phyloP scores from a whole-genome alignment of 2,888 invertebrate species.

The Phytoseiulus persimilis region DNA sequence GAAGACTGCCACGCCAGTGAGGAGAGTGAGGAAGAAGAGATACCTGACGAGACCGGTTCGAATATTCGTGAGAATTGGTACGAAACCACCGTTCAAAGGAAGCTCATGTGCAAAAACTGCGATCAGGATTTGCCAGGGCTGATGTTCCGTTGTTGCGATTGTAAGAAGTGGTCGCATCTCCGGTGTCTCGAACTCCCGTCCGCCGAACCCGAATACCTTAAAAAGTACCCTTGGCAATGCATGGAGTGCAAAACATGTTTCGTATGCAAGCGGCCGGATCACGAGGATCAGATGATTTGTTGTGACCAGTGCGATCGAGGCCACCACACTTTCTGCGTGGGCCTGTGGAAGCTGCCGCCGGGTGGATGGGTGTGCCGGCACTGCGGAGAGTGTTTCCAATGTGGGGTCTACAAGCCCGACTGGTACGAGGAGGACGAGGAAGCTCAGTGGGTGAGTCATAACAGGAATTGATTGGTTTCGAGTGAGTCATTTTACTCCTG shows the following conservation, averaged over 20 bases:
- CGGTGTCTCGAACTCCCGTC: conserved; percentile 73
- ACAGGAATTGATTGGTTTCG: neutral
- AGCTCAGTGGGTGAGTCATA: conserved; percentile 50
- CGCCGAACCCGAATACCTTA: conserved; percentile 72
- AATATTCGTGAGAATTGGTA: conserved; percentile 41
- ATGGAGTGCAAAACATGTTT: conserved; percentile 84
- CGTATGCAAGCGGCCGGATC: conserved; percentile 68
- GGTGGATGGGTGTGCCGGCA: conserved; percentile 83
- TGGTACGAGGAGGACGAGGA: conserved; percentile 47
- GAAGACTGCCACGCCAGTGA: conserved; percentile 1
- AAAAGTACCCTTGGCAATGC: conserved; percentile 84
- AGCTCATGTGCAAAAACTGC: conserved; percentile 45
- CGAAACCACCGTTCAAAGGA: conserved; percentile 42
- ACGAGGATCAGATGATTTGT: conserved; percentile 75
- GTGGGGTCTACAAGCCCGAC: conserved; percentile 53
- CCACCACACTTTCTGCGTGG: conserved; percentile 84
- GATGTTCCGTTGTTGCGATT: conserved; percentile 58
- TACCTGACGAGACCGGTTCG: conserved; percentile 43
- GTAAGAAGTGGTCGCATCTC: conserved; percentile 64
- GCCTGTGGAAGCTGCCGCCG: conserved; percentile 66
- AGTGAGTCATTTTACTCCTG: too few species aligned
- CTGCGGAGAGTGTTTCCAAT: conserved; percentile 61
- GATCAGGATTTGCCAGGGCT: conserved; percentile 54
- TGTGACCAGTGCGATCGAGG: conserved; percentile 91
- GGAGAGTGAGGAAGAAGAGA: conserved; percentile 49